A percentile compares a stretch with the other conserved stretches of the same genome.
Conservation (phyloP, 2,113 vertebrate genomes). For the Oreotrochilus melanogaster region DNA sequence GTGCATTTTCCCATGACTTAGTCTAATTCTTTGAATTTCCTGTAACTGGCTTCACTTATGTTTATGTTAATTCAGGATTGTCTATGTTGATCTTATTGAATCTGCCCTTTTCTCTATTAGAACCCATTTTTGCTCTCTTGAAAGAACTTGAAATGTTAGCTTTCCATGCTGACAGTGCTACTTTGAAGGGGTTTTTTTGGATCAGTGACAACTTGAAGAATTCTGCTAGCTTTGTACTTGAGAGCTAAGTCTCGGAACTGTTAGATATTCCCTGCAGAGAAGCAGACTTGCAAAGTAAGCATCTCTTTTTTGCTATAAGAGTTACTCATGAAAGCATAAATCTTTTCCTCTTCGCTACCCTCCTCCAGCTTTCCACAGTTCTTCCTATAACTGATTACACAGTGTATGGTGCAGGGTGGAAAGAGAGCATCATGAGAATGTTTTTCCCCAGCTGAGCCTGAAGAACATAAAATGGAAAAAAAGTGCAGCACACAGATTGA, state of each 20-base stretch:
- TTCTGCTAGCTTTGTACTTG: conserved; percentile 53
- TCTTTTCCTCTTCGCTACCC: conserved; percentile 3
- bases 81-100: not conserved
- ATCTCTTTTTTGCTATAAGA: conserved; percentile 38
- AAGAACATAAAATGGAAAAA: not conserved
- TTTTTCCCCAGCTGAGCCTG: conserved; percentile 7
- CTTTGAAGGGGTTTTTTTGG: conserved; percentile 45
- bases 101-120: conserved; percentile 5
- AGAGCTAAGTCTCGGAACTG: conserved; percentile 13
- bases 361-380: conserved; percentile 4
- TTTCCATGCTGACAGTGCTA: conserved; percentile 49
- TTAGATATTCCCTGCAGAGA: conserved; percentile 63
- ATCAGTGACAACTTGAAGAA: conserved; percentile 49
- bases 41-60: not conserved
- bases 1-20: not conserved
- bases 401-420: not conserved
- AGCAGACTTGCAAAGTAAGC: conserved; percentile 67
- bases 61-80: conserved; percentile 20
- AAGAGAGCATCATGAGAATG: not conserved
- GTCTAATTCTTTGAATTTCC: conserved; percentile 13
- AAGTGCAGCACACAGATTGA: not conserved
- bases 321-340: conserved; percentile 57
- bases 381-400: not conserved
- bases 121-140: conserved; percentile 7
- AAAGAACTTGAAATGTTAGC: conserved; percentile 26